These are phyloP conservation scores for Coptotermes formosanus DNA, from an alignment of 1,140 invertebrate species.

Conservation along the genomic window DNA sequence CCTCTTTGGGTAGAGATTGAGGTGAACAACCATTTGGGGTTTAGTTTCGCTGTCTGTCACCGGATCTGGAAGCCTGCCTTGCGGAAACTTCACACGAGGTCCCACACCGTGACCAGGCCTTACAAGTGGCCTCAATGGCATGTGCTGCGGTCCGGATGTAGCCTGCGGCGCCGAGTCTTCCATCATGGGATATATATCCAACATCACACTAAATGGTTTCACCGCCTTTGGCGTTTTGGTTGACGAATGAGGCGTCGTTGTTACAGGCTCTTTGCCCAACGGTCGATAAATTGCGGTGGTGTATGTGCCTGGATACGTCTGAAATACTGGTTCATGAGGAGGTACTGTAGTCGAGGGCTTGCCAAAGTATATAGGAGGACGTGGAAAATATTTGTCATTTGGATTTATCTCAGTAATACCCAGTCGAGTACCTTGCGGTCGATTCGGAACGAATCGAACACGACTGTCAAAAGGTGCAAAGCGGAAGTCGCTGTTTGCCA, in stretches of 20 bases:
- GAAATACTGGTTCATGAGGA: slow-evolving; percentile 39
- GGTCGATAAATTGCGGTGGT: slow-evolving; percentile 33
- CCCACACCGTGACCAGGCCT: background rate
- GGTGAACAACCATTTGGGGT: slow-evolving; percentile 50
- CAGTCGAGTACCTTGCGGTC: background rate
- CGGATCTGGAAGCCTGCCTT: slow-evolving; percentile 29
- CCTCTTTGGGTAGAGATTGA: slow-evolving; percentile 49
- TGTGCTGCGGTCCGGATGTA: background rate
- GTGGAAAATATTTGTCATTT: slow-evolving; percentile 23
- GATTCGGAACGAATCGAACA: background rate
- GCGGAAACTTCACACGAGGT: background rate
- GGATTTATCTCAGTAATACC: slow-evolving; percentile 13
- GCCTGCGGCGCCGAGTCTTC: background rate
- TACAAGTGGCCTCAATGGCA: background rate
- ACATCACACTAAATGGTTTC: slow-evolving; percentile 51
- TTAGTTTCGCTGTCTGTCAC: slow-evolving; percentile 44
- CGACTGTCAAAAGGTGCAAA: background rate
- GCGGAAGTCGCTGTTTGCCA: slow-evolving; percentile 48
- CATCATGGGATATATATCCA: slow-evolving; percentile 51
- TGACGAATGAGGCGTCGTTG: background rate
- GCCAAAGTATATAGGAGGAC: slow-evolving; percentile 31
- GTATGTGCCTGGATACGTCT: slow-evolving; percentile 33
- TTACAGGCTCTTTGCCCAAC: slow-evolving; percentile 34
- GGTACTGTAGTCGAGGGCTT: slow-evolving; percentile 34
- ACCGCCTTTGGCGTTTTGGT: slow-evolving; percentile 40